Evolutionary conservation across 35 echinoderm and acorn worm species (phyloP).

Genomic region (Acanthaster planci): DNA sequence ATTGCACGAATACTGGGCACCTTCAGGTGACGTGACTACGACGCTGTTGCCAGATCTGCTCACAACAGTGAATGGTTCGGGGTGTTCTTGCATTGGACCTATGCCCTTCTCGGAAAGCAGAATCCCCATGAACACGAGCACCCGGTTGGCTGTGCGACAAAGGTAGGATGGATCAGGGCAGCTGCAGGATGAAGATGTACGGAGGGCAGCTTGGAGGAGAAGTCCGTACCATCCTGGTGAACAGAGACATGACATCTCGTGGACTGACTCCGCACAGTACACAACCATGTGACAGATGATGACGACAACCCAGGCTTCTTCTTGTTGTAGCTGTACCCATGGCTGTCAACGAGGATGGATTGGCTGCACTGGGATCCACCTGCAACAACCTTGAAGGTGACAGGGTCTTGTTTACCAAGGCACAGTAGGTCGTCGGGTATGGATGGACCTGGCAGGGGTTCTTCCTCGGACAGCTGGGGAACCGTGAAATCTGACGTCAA

Average conservation of each 20-base stretch:
- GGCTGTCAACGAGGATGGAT: neutral
- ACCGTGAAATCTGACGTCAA: neutral
- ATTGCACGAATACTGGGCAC: neutral
- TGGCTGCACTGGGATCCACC: neutral
- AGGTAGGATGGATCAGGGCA: no score
- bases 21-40: neutral
- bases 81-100: no score
- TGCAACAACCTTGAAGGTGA: neutral
- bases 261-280: neutral
- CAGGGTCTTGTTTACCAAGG: neutral
- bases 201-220: no score
- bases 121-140: no score
- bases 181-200: no score
- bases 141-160: no score
- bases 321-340: slow-evolving; percentile 6
- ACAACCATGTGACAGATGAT: neutral
- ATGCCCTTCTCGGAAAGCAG: no score
- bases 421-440: neutral
- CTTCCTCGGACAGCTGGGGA: neutral
- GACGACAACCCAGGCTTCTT: neutral
- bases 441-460: neutral
- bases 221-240: neutral
- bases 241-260: neutral
- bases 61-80: slow-evolving; percentile 7
- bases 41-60: neutral